A percentile compares a stretch with the other conserved stretches of the same genome.
phyloP scores from a whole-genome alignment of 2,888 invertebrate species.

The Monoplex corrugatus region DNA sequence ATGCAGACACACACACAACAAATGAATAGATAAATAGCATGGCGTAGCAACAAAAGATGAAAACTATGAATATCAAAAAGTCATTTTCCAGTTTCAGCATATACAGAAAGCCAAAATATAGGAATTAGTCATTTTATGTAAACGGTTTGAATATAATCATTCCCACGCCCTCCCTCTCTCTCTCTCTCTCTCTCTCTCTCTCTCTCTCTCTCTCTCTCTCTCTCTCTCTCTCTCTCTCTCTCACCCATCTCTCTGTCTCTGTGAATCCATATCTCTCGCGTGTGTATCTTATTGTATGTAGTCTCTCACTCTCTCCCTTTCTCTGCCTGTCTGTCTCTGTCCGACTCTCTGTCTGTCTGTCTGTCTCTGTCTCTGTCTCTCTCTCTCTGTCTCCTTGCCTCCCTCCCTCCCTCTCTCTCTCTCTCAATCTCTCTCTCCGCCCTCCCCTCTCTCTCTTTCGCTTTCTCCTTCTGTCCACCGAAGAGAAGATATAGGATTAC shows the following conservation, averaged over 20 bases:
- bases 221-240: too few species aligned
- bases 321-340: too few species aligned
- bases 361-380: too few species aligned
- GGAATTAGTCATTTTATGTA: not conserved
- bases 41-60: not conserved
- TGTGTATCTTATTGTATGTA: too few species aligned
- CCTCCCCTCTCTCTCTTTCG: not conserved
- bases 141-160: not conserved
- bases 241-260: too few species aligned
- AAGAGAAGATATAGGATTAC: too few species aligned
- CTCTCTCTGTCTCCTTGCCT: not conserved
- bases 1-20: not conserved
- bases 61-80: not conserved
- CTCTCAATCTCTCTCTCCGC: not conserved
- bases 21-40: not conserved
- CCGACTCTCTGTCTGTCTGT: too few species aligned
- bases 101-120: not conserved
- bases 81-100: not conserved
- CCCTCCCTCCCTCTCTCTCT: not conserved
- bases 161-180: not conserved
- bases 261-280: too few species aligned
- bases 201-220: too few species aligned
- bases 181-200: not conserved
- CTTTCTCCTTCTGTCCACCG: too few species aligned
- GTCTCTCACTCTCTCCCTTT: too few species aligned